Evolutionary conservation across 2,888 invertebrate species (phyloP).

Genomic region (Mantis religiosa): DNA sequence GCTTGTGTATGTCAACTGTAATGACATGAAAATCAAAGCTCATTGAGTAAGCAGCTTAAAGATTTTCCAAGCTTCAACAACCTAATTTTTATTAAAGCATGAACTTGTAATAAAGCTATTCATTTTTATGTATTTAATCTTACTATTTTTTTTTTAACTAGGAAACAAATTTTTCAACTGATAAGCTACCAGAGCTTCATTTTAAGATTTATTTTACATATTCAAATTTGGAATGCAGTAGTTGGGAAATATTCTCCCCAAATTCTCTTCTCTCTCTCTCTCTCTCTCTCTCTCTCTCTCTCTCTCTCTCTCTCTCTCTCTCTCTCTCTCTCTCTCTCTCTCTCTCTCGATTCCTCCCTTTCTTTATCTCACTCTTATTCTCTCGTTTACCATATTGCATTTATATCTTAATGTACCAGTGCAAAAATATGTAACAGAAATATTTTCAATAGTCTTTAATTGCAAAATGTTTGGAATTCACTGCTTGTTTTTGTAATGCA

Average conservation of each 20-base stretch:
- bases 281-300: too few species aligned
- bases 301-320: too few species aligned
- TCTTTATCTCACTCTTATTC: too few species aligned
- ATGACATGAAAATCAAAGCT: neutral
- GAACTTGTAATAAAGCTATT: neutral
- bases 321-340: too few species aligned
- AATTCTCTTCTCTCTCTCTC: too few species aligned
- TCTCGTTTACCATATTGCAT: neutral
- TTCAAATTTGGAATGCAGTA: neutral
- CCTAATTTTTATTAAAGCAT: neutral
- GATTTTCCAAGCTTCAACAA: neutral
- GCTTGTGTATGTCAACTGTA: neutral
- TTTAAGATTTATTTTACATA: neutral
- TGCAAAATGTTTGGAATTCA: neutral
- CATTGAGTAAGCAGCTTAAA: neutral
- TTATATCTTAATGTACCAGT: neutral
- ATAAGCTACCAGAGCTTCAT: neutral
- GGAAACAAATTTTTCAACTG: neutral
- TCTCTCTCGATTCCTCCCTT: too few species aligned
- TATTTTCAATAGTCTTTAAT: neutral
- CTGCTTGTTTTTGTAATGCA: neutral
- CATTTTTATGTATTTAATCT: neutral
- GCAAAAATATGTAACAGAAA: neutral
- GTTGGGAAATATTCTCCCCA: neutral
- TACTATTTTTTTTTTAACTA: neutral